A percentile compares a stretch with the other conserved stretches of the same genome.
These are phyloP conservation scores for Acropora yongei DNA, from an alignment of 64 coral and sea anemone species.

Conservation along the genomic window DNA sequence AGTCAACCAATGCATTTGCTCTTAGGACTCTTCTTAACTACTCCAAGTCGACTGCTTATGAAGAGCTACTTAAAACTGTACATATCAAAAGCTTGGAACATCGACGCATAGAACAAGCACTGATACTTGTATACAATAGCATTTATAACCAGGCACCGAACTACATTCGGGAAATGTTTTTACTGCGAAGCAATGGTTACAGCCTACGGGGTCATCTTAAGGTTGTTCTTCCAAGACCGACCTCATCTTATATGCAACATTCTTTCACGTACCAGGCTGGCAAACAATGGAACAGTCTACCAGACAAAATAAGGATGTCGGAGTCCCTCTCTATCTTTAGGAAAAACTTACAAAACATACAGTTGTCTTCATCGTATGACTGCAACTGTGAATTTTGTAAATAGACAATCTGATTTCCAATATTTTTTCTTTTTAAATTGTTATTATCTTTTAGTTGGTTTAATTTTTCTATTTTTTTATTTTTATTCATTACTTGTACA, in stretches of 20 bases:
- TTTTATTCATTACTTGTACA: no score
- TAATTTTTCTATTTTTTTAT: no score
- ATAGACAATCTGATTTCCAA: background rate
- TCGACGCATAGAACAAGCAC: background rate
- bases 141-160: background rate
- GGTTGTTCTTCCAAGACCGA: no score
- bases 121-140: background rate
- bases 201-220: background rate
- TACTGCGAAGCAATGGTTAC: background rate
- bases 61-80: background rate
- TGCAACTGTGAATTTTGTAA: background rate
- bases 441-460: no score
- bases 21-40: background rate
- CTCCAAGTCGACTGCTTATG: background rate
- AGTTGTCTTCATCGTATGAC: background rate
- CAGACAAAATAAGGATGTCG: background rate
- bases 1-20: background rate
- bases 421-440: background rate
- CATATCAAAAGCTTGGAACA: background rate
- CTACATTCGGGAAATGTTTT: background rate
- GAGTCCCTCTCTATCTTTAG: background rate
- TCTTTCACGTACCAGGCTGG: background rate
- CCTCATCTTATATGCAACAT: background rate
- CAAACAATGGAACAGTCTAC: background rate
- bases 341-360: background rate